Evolutionary conservation across 2,797 vertebrate genomes (phyloP).

Genomic region (Strix occidentalis): DNA sequence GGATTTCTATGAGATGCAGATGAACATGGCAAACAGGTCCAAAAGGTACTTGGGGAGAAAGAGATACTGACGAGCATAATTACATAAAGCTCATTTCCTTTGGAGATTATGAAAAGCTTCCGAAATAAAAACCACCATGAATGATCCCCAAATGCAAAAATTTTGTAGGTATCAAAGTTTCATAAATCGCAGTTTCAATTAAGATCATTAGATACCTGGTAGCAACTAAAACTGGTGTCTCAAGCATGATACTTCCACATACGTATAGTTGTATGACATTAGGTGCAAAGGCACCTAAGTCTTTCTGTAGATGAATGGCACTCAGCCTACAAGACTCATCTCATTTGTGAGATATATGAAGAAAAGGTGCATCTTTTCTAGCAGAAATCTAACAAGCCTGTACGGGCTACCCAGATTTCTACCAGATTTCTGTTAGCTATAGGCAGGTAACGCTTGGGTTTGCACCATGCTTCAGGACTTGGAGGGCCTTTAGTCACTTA

Average conservation of each 20-base stretch:
- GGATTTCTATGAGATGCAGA: not conserved
- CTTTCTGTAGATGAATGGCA: not conserved
- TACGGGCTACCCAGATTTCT: not conserved
- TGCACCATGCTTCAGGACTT: not conserved
- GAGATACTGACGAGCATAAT: not conserved
- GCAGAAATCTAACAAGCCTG: not conserved
- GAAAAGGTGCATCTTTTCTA: not conserved
- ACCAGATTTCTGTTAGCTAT: not conserved
- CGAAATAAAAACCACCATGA: not conserved
- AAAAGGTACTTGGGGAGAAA: not conserved
- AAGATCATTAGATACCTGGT: not conserved
- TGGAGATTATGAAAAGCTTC: not conserved
- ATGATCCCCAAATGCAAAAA: not conserved
- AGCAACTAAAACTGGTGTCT: not conserved
- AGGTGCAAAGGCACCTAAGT: fast-evolving
- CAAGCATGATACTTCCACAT: not conserved
- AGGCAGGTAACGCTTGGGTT: not conserved
- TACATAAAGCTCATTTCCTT: not conserved
- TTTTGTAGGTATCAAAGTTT: not conserved
- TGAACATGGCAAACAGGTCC: not conserved
- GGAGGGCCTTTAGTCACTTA: not conserved
- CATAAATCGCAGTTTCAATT: not conserved
- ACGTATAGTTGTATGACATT: fast-evolving
- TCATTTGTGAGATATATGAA: fast-evolving
- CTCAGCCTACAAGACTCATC: not conserved